Percentiles rank a stretch among this genome's conserved stretches.
Conservation (phyloP, 2,888 invertebrate genomes). For the Mythimna albipuncta region DNA sequence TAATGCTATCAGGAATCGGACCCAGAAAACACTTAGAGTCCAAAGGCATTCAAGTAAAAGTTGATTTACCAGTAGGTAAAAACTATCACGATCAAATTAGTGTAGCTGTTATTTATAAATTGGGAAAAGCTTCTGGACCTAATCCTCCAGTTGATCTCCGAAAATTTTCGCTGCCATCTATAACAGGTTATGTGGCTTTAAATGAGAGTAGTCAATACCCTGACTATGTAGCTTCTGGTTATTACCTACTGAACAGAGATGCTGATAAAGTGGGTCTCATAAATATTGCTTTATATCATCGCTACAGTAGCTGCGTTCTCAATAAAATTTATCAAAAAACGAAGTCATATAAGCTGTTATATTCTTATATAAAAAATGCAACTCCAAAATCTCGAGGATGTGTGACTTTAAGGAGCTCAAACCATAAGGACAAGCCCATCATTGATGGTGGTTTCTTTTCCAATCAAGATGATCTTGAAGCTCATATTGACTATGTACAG, state of each 20-base stretch:
- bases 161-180: constrained; percentile 53
- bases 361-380: constrained; percentile 65
- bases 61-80: constrained; percentile 72
- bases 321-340: constrained; percentile 57
- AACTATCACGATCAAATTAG: constrained; percentile 70
- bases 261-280: not conserved
- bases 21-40: constrained; percentile 69
- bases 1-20: constrained; percentile 76
- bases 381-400: constrained; percentile 74
- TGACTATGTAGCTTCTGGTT: constrained; percentile 69
- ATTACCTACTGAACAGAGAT: not conserved
- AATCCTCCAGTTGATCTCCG: constrained; percentile 4
- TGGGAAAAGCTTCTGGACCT: not conserved
- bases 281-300: not conserved
- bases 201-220: constrained; percentile 71
- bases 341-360: constrained; percentile 60
- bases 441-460: constrained; percentile 72
- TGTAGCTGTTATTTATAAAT: constrained; percentile 30
- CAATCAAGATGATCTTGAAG: constrained; percentile 45
- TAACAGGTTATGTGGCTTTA: constrained; percentile 72
- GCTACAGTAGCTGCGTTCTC: constrained; percentile 63
- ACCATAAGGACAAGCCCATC: constrained; percentile 68
- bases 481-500: constrained; percentile 41
- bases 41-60: constrained; percentile 65
- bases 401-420: constrained; percentile 67